Evolutionary conservation across 1,140 invertebrate genomes (phyloP).

Genomic region (Acromyrmex charruanus): DNA sequence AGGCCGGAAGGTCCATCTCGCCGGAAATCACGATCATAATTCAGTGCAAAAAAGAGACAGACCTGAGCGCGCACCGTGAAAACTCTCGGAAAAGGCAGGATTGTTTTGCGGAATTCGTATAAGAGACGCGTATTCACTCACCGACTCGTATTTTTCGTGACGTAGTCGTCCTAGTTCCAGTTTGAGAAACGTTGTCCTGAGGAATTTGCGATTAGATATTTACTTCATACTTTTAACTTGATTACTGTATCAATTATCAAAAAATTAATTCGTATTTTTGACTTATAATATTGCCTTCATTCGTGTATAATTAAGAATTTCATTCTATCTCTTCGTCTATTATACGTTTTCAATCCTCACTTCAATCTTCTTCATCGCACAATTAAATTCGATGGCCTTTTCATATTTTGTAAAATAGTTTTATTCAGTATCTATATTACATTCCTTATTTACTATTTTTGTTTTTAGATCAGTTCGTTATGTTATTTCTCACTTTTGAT

Average conservation of each 20-base stretch:
- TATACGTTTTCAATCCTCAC: too few relatives aligned
- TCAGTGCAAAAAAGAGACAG: slow-evolving; percentile 58
- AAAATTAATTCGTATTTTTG: background rate
- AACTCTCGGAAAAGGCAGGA: slow-evolving; percentile 8
- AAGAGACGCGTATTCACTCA: slow-evolving; percentile 57
- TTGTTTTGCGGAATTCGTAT: slow-evolving; percentile 64
- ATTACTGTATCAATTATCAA: background rate
- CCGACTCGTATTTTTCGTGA: slow-evolving; percentile 34
- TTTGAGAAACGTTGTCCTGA: background rate
- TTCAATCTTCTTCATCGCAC: too few relatives aligned
- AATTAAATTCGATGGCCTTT: too few relatives aligned
- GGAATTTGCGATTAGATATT: background rate
- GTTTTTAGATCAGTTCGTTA: too few relatives aligned
- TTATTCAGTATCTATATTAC: too few relatives aligned
- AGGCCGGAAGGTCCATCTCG: slow-evolving; percentile 82
- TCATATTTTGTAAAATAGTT: too few relatives aligned
- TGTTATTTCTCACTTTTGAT: too few relatives aligned
- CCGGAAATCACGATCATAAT: slow-evolving; percentile 82
- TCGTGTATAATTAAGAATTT: too few relatives aligned
- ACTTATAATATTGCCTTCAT: too few relatives aligned
- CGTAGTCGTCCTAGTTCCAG: background rate
- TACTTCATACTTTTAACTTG: background rate
- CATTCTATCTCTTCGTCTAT: too few relatives aligned
- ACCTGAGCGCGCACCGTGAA: slow-evolving; percentile 23
- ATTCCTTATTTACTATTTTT: too few relatives aligned